A percentile compares a stretch with the other conserved stretches of the same genome.
phyloP scores from a whole-genome alignment of 2,888 invertebrate species.

The Dugesia japonica region DNA sequence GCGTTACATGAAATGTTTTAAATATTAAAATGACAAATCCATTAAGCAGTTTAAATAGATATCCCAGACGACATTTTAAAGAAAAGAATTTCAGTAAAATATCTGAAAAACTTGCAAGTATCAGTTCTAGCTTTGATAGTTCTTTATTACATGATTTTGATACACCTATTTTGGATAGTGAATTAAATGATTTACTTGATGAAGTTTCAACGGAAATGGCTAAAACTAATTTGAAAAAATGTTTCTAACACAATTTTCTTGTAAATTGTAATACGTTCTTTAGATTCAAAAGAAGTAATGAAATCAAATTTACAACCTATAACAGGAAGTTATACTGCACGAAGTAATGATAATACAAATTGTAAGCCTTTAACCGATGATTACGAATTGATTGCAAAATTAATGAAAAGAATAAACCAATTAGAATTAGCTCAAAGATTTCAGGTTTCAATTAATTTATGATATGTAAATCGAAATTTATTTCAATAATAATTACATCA shows the following conservation, averaged over 20 bases:
- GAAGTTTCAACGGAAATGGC: not conserved
- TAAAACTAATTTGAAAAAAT: not conserved
- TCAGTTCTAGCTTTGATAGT: not conserved
- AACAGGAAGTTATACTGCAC: not conserved
- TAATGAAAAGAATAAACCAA: not conserved
- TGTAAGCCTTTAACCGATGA: not conserved
- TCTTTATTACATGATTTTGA: not conserved
- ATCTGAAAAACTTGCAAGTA: not conserved
- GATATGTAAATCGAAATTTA: too few relatives aligned
- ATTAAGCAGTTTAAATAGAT: not conserved
- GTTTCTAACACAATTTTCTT: not conserved
- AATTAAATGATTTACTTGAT: not conserved
- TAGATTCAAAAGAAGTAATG: not conserved
- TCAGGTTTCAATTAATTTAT: not conserved
- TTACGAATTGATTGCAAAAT: not conserved
- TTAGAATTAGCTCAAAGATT: not conserved
- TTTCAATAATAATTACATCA: too few relatives aligned
- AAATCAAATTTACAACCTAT: not conserved
- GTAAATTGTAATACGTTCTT: not conserved
- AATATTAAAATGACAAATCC: not conserved
- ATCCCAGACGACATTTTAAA: not conserved
- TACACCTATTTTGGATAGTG: not conserved
- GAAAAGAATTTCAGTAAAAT: not conserved
- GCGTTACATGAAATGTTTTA: not conserved
- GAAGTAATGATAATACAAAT: not conserved